Conservation (phyloP, 2,888 invertebrate species). For the Argyresthia albistria region DNA sequence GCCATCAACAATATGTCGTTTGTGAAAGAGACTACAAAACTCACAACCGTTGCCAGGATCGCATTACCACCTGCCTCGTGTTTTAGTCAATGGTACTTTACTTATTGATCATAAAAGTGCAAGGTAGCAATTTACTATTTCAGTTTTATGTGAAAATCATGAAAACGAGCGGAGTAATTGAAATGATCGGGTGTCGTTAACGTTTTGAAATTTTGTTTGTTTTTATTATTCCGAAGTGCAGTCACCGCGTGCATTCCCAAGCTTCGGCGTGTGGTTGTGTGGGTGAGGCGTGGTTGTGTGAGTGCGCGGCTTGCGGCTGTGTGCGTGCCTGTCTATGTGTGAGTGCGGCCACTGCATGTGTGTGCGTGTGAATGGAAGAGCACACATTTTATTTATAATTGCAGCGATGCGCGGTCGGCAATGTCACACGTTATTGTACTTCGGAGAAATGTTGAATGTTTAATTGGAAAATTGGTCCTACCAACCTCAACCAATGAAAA, state of each 20-base stretch:
- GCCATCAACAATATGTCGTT: conserved; percentile 66
- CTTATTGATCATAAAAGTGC: background rate
- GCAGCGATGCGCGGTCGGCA: conserved; percentile 66
- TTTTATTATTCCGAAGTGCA: conserved; percentile 70
- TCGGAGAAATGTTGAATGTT: conserved; percentile 54
- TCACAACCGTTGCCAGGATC: conserved; percentile 54
- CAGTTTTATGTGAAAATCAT: background rate
- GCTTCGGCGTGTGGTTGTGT: conserved; percentile 30
- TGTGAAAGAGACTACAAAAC: conserved; percentile 66
- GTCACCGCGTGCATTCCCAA: conserved; percentile 70
- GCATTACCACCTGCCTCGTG: conserved; percentile 53
- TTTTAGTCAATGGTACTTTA: conserved; percentile 6
- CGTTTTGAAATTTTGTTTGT: conserved; percentile 61
- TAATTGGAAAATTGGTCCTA: conserved; percentile 10
- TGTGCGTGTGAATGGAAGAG: conserved; percentile 67
- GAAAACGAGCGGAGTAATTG: background rate
- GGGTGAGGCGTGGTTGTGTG: conserved; percentile 33
- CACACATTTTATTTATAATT: conserved; percentile 70
- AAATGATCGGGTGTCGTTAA: conserved; percentile 14
- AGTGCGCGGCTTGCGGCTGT: conserved; percentile 30
- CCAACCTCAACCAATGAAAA: too few species aligned
- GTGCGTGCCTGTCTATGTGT: conserved; percentile 28
- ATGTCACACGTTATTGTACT: conserved; percentile 52
- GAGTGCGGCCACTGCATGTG: conserved; percentile 45
- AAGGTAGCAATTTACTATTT: background rate